Conservation (phyloP, 2,113 vertebrate genomes). For the Trachemys scripta region DNA sequence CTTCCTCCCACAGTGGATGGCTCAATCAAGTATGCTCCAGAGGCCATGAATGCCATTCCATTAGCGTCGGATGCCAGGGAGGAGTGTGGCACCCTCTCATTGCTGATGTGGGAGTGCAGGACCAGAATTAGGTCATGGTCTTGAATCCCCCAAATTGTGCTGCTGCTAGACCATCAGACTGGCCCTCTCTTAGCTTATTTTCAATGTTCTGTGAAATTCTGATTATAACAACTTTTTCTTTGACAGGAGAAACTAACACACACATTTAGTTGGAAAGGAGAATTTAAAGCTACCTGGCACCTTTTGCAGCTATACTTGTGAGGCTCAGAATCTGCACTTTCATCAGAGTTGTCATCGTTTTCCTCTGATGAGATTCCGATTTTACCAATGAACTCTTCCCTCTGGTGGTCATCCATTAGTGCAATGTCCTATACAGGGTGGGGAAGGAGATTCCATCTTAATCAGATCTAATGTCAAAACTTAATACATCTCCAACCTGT, state of each 20-base stretch:
- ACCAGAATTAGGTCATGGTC: not conserved
- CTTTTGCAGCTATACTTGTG: constrained; percentile 99
- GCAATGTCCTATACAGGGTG: constrained; percentile 90
- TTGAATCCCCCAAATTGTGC: not conserved
- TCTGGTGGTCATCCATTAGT: constrained; percentile 96
- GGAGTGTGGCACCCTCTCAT: not conserved
- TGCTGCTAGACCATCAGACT: not conserved
- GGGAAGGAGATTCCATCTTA: constrained; percentile 16
- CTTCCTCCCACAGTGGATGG: not conserved
- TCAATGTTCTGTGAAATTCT: not conserved
- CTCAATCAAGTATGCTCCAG: not conserved
- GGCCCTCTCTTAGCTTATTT: not conserved
- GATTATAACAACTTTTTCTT: not conserved
- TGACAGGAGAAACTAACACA: not conserved
- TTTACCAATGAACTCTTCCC: constrained; percentile 95
- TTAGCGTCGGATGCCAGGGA: not conserved
- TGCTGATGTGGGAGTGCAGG: not conserved
- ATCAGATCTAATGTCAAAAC: not conserved
- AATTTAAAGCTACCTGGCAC: constrained; percentile 90
- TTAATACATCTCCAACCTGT: not conserved
- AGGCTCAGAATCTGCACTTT: constrained; percentile 89
- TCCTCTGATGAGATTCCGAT: constrained; percentile 96
- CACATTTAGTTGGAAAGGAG: constrained; percentile 59
- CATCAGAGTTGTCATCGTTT: constrained; percentile 90
- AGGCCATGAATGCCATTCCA: not conserved